phyloP scores from a whole-genome alignment of 2,797 vertebrate genomes.

The Microcaecilia unicolor region DNA sequence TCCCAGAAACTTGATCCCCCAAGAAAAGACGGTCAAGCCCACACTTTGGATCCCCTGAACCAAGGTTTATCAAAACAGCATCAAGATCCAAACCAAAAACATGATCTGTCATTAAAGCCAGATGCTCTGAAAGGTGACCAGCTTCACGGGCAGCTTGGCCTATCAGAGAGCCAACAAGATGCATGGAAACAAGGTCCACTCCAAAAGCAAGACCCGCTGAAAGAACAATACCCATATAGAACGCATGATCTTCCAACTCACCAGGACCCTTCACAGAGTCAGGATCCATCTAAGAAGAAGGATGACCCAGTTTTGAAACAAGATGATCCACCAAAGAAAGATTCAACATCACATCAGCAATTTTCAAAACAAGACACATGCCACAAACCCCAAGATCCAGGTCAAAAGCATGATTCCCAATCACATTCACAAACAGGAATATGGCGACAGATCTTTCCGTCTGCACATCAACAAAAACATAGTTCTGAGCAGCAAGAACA shows the following conservation, averaged over 20 bases:
- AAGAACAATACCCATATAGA: no score
- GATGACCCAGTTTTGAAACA: not conserved
- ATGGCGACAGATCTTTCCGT: not conserved
- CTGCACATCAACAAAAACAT: not conserved
- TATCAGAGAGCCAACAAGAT: not conserved
- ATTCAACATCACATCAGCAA: no score
- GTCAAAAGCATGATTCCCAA: not conserved
- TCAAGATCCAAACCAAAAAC: not conserved
- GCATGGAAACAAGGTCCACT: not conserved
- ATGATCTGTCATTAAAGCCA: not conserved
- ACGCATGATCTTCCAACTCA: no score
- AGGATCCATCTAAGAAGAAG: no score
- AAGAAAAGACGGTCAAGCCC: no score
- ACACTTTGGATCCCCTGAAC: not conserved
- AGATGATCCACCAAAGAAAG: not conserved
- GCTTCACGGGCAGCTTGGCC: not conserved
- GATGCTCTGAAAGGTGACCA: no score
- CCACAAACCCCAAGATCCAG: not conserved
- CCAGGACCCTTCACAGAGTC: no score
- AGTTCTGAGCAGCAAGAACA: no score
- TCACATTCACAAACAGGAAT: not conserved
- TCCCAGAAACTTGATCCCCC: no score
- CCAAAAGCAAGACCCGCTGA: not conserved
- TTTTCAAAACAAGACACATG: not conserved
- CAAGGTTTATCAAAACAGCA: not conserved